Base-by-base conservation (phyloP, 2,113 vertebrate species). In the Spea multiplicata region DNA sequence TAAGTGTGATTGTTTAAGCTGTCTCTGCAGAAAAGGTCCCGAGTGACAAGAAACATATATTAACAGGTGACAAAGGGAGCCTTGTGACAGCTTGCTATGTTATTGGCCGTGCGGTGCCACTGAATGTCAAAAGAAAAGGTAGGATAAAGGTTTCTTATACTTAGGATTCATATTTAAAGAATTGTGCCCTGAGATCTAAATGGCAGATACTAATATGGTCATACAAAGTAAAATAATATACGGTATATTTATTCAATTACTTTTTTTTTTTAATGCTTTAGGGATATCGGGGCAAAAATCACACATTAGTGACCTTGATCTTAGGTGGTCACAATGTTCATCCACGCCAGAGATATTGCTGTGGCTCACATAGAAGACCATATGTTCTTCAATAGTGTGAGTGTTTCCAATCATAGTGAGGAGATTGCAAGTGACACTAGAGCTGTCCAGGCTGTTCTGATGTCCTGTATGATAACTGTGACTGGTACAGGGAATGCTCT, bases 401-500 rank as follows among this genome's bases (percentile, higher is more conserved):
- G n/a, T 44, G 61, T 64, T 45, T 65, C 76, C 8, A 73, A 57
- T 49, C 13, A 66, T 53, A 79, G 49, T 45, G 30, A 73, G 4
- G 49, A n/a, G 44, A 7, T 12, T 44, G 3, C 45, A 8, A 50
- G 55, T 57, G 69, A 73, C 52, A 17, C 14, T 9, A 72, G 30
- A 66, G 16, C 66, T 3, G 17, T 79, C 8, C 69, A 66, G 13
- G 49, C 76, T 57, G 70, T 79, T 8, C 50, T 79, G n/a, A 79
- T 79, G 70, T 79, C 76, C 8, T 66, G 61, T 17, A 57, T 79
- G 14, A 79, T 79, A 12, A 55, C 59, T 47, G 48, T 79, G 8
- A 79, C 76, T 12, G 62, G 76, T 14, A 57, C 76, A 30, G 95
- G 95, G 0, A 96, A 97, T 76, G 88, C 88, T 0, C 73, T 96